Conservation (phyloP, 2,113 vertebrate genomes). For the Catagonus wagneri region DNA sequence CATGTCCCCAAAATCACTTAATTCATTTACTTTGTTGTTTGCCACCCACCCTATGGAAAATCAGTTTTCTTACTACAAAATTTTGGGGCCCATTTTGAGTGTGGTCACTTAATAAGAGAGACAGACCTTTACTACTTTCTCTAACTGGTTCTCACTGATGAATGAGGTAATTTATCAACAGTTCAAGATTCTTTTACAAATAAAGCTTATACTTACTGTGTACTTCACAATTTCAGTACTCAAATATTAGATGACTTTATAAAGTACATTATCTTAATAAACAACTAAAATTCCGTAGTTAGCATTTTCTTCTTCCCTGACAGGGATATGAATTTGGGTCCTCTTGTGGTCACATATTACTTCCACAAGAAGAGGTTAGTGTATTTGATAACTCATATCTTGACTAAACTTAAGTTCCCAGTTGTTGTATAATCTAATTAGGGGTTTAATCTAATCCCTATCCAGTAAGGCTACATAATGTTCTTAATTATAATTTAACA, state of each 20-base stretch:
- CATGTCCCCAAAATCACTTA: neutral
- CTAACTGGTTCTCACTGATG: constrained; percentile 19
- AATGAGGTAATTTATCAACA: constrained; percentile 44
- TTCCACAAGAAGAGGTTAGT: neutral
- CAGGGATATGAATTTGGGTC: neutral
- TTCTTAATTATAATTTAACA: constrained; percentile 49
- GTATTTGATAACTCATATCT: constrained; percentile 2
- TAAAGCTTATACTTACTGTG: constrained; percentile 5
- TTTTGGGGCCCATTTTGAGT: neutral
- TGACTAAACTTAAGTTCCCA: neutral
- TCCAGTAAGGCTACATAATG: neutral
- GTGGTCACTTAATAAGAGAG: constrained; percentile 15
- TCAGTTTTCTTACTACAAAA: constrained; percentile 21
- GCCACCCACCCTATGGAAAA: neutral
- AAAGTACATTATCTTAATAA: neutral
- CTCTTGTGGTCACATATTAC: neutral
- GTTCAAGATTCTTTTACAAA: constrained; percentile 28
- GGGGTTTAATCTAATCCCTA: constrained; percentile 42
- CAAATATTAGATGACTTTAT: neutral
- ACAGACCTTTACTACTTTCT: neutral
- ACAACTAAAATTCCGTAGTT: neutral
- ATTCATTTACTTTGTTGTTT: neutral
- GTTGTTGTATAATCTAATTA: constrained; percentile 46
- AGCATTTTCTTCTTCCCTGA: constrained; percentile 1
- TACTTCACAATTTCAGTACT: neutral